These are phyloP conservation scores for Helicolenus hilgendorfi DNA, from an alignment of 2,797 vertebrate species.

Conservation along the genomic window DNA sequence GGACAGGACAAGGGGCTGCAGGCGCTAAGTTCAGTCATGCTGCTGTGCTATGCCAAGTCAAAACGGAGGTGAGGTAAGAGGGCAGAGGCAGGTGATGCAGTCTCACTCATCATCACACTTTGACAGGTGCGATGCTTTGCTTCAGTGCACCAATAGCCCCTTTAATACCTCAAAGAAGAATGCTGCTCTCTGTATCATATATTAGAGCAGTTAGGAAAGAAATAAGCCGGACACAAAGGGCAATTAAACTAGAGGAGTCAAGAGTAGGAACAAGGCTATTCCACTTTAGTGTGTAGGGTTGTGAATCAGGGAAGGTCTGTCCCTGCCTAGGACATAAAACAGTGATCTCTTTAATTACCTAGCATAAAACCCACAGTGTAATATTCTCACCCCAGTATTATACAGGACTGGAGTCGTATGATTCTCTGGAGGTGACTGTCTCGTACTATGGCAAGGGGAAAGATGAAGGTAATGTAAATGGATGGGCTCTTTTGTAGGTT, in stretches of 20 bases:
- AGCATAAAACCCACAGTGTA: conserved; percentile 83
- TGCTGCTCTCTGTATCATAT: conserved; percentile 49
- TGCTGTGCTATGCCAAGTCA: conserved; percentile 26
- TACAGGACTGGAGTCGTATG: conserved; percentile 72
- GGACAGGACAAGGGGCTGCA: conserved; percentile 41
- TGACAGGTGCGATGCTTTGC: conserved; percentile 66
- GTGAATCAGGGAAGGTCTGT: conserved; percentile 78
- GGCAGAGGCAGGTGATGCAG: conserved; percentile 60
- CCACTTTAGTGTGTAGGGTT: conserved; percentile 67
- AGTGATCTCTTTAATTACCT: conserved; percentile 82
- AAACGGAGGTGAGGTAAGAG: conserved; percentile 62
- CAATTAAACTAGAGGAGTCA: conserved; percentile 74
- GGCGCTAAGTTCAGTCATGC: conserved; percentile 47
- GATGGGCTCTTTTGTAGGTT: conserved; percentile 71
- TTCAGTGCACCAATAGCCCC: conserved; percentile 48
- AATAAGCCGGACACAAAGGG: conserved; percentile 70
- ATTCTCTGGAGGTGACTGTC: conserved; percentile 81
- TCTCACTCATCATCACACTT: conserved; percentile 57
- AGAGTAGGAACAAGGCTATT: conserved; percentile 70
- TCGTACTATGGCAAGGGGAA: conserved; percentile 57
- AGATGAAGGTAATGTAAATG: conserved; percentile 77
- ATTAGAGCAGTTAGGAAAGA: conserved; percentile 54
- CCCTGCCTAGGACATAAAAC: conserved; percentile 81
- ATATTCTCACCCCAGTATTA: conserved; percentile 76
- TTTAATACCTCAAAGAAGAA: conserved; percentile 57